A percentile compares a stretch with the other conserved stretches of the same genome.
Evolutionary conservation across 2,888 invertebrate species (phyloP).

Genomic region (Leptinotarsa tumamoca): DNA sequence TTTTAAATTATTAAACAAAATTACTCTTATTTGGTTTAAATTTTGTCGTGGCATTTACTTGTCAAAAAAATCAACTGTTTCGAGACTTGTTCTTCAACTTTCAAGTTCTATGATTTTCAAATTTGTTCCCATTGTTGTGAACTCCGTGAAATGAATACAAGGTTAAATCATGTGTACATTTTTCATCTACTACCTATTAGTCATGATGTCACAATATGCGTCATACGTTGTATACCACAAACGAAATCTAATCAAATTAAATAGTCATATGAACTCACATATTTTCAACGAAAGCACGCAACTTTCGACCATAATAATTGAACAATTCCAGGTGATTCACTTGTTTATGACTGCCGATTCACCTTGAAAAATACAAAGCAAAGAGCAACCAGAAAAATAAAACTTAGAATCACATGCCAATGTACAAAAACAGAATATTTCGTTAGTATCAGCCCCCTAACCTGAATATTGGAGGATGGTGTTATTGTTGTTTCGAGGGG

Average conservation of each 20-base stretch:
- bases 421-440: not conserved
- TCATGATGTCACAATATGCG: not conserved
- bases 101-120: no score
- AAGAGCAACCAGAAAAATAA: conserved; percentile 18
- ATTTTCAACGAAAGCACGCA: not conserved
- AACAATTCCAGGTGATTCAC: conserved; percentile 16
- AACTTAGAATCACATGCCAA: conserved; percentile 7
- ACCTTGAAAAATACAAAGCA: not conserved
- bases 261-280: conserved; percentile 15
- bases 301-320: conserved; percentile 2
- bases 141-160: not conserved
- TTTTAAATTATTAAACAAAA: no score
- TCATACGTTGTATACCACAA: not conserved
- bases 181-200: not conserved
- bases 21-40: no score
- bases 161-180: not conserved
- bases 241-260: conserved; percentile 13
- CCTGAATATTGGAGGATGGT: conserved; percentile 53
- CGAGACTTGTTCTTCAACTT: no score
- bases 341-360: not conserved
- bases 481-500: conserved; percentile 41
- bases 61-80: no score
- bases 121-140: no score
- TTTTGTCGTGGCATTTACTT: no score
- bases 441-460: conserved; percentile 32